Percentiles rank a stretch among this genome's conserved stretches.
These are phyloP conservation scores for Proisotoma minuta DNA, from an alignment of 2,888 invertebrate genomes.

Conservation along the genomic window DNA sequence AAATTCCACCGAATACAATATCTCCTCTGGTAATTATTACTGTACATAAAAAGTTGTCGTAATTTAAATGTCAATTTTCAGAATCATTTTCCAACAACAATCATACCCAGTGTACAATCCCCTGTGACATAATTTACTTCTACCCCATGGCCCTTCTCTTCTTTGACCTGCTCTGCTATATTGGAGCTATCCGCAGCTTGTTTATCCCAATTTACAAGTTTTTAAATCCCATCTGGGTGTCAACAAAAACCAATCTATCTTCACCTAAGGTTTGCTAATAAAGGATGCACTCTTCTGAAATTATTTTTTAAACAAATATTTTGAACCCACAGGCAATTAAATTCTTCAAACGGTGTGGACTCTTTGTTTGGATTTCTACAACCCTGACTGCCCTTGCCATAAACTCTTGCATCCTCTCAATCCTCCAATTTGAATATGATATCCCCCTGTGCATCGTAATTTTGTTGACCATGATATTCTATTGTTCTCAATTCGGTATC, in stretches of 20 bases:
- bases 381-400: neutral
- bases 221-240: neutral
- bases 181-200: neutral
- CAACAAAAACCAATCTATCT: neutral
- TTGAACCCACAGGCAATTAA: neutral
- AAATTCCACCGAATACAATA: too few relatives aligned
- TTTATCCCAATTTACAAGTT: neutral
- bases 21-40: too few relatives aligned
- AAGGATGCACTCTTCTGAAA: too few relatives aligned
- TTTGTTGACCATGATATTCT: neutral
- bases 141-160: neutral
- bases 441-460: neutral
- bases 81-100: too few relatives aligned
- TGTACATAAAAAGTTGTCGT: too few relatives aligned
- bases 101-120: neutral
- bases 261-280: too few relatives aligned
- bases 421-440: neutral
- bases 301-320: too few relatives aligned
- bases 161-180: neutral
- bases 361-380: neutral
- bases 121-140: neutral
- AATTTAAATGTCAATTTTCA: too few relatives aligned
- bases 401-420: neutral
- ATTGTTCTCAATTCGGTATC: neutral
- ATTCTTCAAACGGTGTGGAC: neutral